Conservation (phyloP, 2,113 vertebrate species). For the Bos javanicus region DNA sequence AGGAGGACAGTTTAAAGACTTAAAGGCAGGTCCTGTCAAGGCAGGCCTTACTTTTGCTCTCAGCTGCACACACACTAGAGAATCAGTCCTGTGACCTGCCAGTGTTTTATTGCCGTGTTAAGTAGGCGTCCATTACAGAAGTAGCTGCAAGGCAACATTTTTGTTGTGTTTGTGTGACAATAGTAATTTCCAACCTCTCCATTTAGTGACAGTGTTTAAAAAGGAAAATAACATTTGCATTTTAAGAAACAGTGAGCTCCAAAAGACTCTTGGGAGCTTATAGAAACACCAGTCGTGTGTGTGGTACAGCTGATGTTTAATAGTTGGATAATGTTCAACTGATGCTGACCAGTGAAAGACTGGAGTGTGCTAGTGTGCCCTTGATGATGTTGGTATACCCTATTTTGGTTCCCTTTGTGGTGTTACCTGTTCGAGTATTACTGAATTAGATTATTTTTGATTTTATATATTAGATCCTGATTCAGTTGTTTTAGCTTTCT, state of each 20-base stretch:
- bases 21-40: slow-evolving; percentile 52
- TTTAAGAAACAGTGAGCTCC: background rate
- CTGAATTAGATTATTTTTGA: background rate
- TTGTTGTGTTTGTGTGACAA: slow-evolving; percentile 33
- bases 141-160: background rate
- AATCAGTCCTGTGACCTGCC: slow-evolving; percentile 25
- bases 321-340: background rate
- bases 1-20: slow-evolving; percentile 54
- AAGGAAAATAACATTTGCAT: background rate
- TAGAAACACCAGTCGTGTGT: background rate
- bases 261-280: background rate
- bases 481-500: background rate
- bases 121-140: slow-evolving; percentile 22
- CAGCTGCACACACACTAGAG: background rate
- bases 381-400: background rate
- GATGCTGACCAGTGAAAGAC: background rate
- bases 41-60: slow-evolving; percentile 38
- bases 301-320: background rate
- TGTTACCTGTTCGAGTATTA: background rate
- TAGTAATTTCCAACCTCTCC: slow-evolving; percentile 57
- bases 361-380: background rate
- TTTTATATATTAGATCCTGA: background rate
- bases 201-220: slow-evolving; percentile 35
- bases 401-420: background rate
- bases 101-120: background rate